phyloP scores from a whole-genome alignment of 2,888 invertebrate genomes.

The Hofmannophila pseudospretella region DNA sequence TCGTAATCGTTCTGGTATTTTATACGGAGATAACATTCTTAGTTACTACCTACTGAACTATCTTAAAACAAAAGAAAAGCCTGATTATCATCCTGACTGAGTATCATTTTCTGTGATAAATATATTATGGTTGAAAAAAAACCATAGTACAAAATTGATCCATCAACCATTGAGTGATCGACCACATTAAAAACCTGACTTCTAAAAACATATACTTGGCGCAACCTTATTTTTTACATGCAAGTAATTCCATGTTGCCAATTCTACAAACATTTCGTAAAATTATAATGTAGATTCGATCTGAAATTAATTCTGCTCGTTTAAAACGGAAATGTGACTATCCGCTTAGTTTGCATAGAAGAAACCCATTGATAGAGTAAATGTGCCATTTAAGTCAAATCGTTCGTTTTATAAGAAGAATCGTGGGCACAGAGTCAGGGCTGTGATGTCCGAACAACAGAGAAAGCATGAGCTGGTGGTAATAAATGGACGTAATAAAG shows the following conservation, averaged over 20 bases:
- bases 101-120: no score
- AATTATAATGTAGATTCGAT: no score
- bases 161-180: no score
- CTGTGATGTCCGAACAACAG: constrained; percentile 33
- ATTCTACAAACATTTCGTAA: no score
- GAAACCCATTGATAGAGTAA: constrained; percentile 25
- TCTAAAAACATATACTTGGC: no score
- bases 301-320: no score
- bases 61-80: neutral
- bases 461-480: constrained; percentile 37
- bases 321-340: neutral
- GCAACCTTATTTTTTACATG: no score
- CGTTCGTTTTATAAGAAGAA: constrained; percentile 15
- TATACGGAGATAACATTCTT: constrained; percentile 31
- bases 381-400: constrained; percentile 33
- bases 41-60: constrained; percentile 10
- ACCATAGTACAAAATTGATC: no score
- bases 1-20: constrained; percentile 40
- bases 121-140: no score
- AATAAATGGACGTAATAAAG: constrained; percentile 42
- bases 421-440: constrained; percentile 16
- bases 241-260: no score
- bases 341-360: constrained; percentile 7
- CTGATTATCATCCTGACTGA: no score
- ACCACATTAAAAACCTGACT: no score